A percentile compares a stretch with the other conserved stretches of the same genome.
These are phyloP conservation scores for Diuraphis noxia DNA, from an alignment of 1,140 invertebrate species.

Conservation along the genomic window DNA sequence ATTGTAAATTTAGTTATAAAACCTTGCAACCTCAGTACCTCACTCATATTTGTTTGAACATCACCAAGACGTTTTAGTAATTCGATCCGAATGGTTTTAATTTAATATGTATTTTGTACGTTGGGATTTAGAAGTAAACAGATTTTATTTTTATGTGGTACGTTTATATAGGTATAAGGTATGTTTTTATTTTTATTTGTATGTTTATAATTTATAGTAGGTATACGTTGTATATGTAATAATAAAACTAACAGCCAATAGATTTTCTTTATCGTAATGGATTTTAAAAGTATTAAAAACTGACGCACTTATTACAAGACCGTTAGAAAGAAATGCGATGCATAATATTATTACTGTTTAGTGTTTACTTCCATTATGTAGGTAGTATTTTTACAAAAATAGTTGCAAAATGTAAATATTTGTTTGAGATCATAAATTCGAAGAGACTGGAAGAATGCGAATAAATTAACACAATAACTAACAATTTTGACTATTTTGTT, in stretches of 20 bases:
- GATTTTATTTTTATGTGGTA: neutral
- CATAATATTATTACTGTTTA: neutral
- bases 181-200: neutral
- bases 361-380: neutral
- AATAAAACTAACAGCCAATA: neutral
- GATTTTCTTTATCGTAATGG: constrained; percentile 27
- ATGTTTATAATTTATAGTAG: neutral
- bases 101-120: neutral
- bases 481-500: neutral
- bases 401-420: constrained; percentile 9
- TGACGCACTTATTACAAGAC: constrained; percentile 21
- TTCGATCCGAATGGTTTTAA: neutral
- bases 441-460: neutral
- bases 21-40: neutral
- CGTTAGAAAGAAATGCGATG: neutral
- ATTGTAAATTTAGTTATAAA: neutral
- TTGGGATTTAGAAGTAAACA: neutral
- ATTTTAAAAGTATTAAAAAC: neutral
- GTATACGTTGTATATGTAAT: neutral
- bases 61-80: neutral
- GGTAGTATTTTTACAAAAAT: constrained; percentile 5
- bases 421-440: constrained; percentile 16
- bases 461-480: constrained; percentile 29
- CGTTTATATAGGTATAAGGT: too few species aligned
- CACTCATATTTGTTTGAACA: neutral